Percentiles rank a stretch among this genome's conserved stretches.
Evolutionary conservation across 1,140 invertebrate species (phyloP).

Genomic region (Listronotus bonariensis): DNA sequence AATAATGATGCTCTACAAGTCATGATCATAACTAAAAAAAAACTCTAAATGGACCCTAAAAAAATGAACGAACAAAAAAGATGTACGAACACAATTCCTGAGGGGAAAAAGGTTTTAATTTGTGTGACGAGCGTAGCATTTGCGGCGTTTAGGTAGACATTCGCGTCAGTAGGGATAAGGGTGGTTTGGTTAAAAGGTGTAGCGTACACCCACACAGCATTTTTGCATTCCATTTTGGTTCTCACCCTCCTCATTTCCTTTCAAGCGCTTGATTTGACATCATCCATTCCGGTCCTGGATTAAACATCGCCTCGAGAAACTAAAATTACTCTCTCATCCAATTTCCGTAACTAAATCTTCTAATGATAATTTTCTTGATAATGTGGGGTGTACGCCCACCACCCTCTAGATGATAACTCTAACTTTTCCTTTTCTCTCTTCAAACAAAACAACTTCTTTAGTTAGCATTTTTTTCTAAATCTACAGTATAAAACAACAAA

Average conservation of each 20-base stretch:
- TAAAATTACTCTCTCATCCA: conserved; percentile 7
- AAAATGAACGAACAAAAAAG: conserved; percentile 3
- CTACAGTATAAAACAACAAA: conserved; percentile 42
- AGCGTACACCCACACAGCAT: conserved; percentile 48
- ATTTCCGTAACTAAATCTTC: background rate
- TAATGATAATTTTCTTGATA: background rate
- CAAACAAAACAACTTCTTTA: conserved; percentile 33
- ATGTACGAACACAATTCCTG: conserved; percentile 19
- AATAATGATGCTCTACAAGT: background rate
- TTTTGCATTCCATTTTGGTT: conserved; percentile 30
- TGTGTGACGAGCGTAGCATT: conserved; percentile 23
- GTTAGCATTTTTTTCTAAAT: conserved; percentile 28
- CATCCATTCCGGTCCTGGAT: conserved; percentile 42
- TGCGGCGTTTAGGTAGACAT: conserved; percentile 28
- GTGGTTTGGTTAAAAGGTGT: conserved; percentile 42
- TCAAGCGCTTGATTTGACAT: conserved; percentile 40
- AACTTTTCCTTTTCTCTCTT: conserved; percentile 1
- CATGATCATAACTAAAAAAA: conserved; percentile 16
- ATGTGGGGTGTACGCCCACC: conserved; percentile 37
- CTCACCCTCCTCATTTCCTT: conserved; percentile 39
- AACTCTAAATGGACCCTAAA: background rate
- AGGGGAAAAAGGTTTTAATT: conserved; percentile 15
- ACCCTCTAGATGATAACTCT: conserved; percentile 10
- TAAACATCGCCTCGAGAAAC: conserved; percentile 23
- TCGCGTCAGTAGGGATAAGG: conserved; percentile 35